Evolutionary conservation across 1,140 invertebrate genomes (phyloP), one percentile per base, ranked within the genome.

Genomic region (Lordiphosa collinella): DNA sequence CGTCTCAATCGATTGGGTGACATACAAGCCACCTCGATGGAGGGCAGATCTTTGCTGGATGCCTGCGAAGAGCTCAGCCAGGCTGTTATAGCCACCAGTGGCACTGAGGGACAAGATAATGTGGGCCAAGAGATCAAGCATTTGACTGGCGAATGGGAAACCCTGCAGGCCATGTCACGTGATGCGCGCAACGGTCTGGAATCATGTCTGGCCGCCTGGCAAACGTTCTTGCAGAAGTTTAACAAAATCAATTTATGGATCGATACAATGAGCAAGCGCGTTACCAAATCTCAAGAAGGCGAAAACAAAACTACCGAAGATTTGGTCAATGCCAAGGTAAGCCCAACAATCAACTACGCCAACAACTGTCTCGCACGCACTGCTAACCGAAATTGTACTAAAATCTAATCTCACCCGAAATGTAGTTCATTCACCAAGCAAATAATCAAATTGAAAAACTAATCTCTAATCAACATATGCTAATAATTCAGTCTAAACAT

Each of bases 101-200:
- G 94, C 1, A 91, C 92, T 5, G 96, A 97, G 89, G 97, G 96
- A 10, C 95, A 96, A 88, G 95, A 97, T 56, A 91, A 91, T 12
- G 94, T 98, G 2, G 93, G 94, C 35, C 93, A 95, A 79, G 96
- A 98, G 85, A 93, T 96, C 8, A 93, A 94, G 50, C 94, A 96
- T 70, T 87, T 98, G n/a, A 94, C 94, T 66, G 90, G 92, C 32
- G 95, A 97, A 68, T 97, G 96, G 95, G 95, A 97, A 70, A 92
- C 93, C n/a, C 80, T 98, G 0, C 94, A 95, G 86, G 91, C 92
- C n/a, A 91, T 95, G 32, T 94, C 94, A 41, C 93, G 93, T 41
- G 95, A 98, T 71, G 94, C 94, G 0, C 93, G 94, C 68, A 93
- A 93, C 58, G 91, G 93, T 47, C 88, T 98, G 8, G 93, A 94